A percentile compares a stretch with the other conserved stretches of the same genome.
These are phyloP conservation scores for Pammene aurita DNA, from an alignment of 2,888 invertebrate genomes.

Conservation along the genomic window DNA sequence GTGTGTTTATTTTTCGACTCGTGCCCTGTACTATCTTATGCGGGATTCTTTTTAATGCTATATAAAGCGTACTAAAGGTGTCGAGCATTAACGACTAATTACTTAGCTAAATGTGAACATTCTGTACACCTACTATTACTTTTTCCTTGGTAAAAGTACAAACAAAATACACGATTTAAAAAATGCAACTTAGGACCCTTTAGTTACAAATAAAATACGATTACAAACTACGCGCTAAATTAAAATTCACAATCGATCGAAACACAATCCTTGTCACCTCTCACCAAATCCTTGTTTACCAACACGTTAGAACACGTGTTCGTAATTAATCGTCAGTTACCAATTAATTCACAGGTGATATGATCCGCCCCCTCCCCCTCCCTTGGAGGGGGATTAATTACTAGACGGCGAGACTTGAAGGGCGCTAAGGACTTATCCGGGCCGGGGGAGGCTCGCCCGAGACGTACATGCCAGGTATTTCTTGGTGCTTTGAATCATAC, in stretches of 20 bases:
- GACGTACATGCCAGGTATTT: slow-evolving; percentile 5
- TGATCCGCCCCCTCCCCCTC: slow-evolving; percentile 63
- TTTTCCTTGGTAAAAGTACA: too few species aligned
- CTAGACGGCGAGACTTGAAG: slow-evolving; percentile 66
- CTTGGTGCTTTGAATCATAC: not conserved
- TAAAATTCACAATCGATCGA: not conserved
- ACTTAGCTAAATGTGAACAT: too few species aligned
- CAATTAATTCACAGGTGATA: slow-evolving; percentile 81
- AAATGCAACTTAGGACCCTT: too few species aligned
- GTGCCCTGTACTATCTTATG: too few species aligned
- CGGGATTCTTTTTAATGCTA: too few species aligned
- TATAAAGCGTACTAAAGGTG: too few species aligned
- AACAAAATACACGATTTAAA: too few species aligned
- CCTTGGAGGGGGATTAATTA: slow-evolving; percentile 62
- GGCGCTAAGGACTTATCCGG: slow-evolving; percentile 59
- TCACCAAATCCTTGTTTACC: slow-evolving; percentile 48
- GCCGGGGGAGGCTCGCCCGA: slow-evolving; percentile 18
- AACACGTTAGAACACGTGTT: slow-evolving; percentile 65
- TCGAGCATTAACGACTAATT: too few species aligned
- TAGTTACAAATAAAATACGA: too few species aligned
- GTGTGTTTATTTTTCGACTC: too few species aligned
- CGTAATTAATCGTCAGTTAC: slow-evolving; percentile 77
- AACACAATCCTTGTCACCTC: slow-evolving; percentile 16
- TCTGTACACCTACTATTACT: too few species aligned
- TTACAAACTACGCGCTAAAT: not conserved